Evolutionary conservation across 2,113 vertebrate species (phyloP).

Genomic region (Chauna torquata): DNA sequence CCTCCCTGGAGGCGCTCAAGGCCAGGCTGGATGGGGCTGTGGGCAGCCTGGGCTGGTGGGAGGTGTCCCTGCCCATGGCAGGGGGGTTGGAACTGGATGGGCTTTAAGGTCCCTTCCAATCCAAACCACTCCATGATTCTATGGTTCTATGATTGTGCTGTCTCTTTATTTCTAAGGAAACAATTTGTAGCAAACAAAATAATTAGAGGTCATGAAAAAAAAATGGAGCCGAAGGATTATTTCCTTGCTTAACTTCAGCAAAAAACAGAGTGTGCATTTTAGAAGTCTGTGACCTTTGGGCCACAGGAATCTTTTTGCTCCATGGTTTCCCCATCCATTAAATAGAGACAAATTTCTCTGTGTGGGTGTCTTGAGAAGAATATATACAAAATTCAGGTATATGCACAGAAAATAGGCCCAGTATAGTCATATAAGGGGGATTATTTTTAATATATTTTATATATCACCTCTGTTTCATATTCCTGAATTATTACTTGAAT

Average conservation of each 20-base stretch:
- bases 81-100: no score
- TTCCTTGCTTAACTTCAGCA: neutral
- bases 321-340: neutral
- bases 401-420: neutral
- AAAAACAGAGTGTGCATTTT: neutral
- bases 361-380: neutral
- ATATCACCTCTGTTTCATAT: neutral
- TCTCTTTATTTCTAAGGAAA: neutral
- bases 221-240: neutral
- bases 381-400: neutral
- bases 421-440: neutral
- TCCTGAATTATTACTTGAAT: neutral
- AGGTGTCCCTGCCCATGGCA: no score
- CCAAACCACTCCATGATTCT: no score
- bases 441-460: neutral
- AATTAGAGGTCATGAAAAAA: neutral
- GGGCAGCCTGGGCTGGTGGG: no score
- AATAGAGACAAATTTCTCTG: neutral
- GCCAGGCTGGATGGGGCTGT: no score
- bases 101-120: no score
- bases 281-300: neutral
- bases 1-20: no score
- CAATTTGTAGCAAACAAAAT: neutral
- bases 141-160: neutral
- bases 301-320: neutral